phyloP scores from a whole-genome alignment of 1,140 invertebrate genomes.

The Eumaeus atala region DNA sequence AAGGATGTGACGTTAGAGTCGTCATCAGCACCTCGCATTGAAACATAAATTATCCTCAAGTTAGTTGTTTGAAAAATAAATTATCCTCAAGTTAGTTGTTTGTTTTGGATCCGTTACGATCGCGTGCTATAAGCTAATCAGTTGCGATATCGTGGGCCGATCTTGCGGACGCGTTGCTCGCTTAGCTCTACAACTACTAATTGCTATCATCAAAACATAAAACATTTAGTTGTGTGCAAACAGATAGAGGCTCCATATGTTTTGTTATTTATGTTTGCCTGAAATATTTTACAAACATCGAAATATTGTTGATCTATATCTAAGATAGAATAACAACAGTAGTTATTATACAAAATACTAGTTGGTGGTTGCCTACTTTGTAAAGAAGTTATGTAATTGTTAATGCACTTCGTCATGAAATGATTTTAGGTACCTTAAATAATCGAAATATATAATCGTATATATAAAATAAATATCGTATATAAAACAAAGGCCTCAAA shows the following conservation, averaged over 20 bases:
- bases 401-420: too few species aligned
- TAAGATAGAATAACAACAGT: too few species aligned
- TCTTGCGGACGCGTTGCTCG: slow-evolving; percentile 6
- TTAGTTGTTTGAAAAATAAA: slow-evolving; percentile 10
- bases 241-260: neutral
- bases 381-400: too few species aligned
- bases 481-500: too few species aligned
- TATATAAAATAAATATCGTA: too few species aligned
- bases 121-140: neutral
- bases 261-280: neutral
- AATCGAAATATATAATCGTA: too few species aligned
- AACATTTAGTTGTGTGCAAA: slow-evolving; percentile 8
- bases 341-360: too few species aligned
- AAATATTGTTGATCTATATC: too few species aligned
- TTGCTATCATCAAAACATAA: slow-evolving; percentile 11
- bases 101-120: slow-evolving; percentile 8
- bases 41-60: slow-evolving; percentile 9
- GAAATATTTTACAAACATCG: too few species aligned
- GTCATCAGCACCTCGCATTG: slow-evolving; percentile 3
- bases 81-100: slow-evolving; percentile 10
- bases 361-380: too few species aligned
- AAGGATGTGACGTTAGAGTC: neutral
- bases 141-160: neutral
- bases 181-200: slow-evolving; percentile 10
- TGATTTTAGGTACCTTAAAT: too few species aligned